phyloP scores from a whole-genome alignment of 2,113 vertebrate genomes.

The Colinus virginianus region DNA sequence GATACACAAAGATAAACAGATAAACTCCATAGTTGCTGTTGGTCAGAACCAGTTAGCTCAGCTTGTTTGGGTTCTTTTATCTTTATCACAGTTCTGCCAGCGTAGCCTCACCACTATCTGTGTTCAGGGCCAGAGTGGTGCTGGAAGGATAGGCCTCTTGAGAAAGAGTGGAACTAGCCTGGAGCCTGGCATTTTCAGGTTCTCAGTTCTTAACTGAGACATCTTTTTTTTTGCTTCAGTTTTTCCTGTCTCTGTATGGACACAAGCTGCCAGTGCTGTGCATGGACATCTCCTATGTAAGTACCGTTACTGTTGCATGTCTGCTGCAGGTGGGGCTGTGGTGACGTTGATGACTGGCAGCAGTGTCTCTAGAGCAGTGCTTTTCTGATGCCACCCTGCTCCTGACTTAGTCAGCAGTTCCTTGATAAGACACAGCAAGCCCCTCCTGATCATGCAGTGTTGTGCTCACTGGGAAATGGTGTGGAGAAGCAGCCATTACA shows the following conservation, averaged over 20 bases:
- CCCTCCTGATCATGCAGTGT: neutral
- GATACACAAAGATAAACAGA: neutral
- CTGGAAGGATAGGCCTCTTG: neutral
- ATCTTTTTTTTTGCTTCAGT: slow-evolving; percentile 78
- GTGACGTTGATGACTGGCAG: neutral
- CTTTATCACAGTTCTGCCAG: neutral
- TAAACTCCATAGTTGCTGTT: neutral
- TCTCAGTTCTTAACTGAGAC: neutral
- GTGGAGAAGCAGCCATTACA: neutral
- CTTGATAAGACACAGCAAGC: neutral
- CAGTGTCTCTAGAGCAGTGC: neutral
- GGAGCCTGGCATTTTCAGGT: neutral
- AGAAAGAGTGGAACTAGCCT: neutral
- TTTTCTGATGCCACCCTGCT: neutral
- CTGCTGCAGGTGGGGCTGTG: neutral
- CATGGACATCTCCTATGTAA: slow-evolving; percentile 96
- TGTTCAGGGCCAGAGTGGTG: neutral
- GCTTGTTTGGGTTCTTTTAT: neutral
- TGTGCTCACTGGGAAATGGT: neutral
- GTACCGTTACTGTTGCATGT: slow-evolving; percentile 60
- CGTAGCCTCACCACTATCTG: neutral
- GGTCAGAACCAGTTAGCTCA: neutral
- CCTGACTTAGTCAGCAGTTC: neutral
- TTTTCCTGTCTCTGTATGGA: slow-evolving; percentile 96
- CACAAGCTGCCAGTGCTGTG: slow-evolving; percentile 97